Conservation (phyloP, 2,797 vertebrate species). For the Tadarida brasiliensis region DNA sequence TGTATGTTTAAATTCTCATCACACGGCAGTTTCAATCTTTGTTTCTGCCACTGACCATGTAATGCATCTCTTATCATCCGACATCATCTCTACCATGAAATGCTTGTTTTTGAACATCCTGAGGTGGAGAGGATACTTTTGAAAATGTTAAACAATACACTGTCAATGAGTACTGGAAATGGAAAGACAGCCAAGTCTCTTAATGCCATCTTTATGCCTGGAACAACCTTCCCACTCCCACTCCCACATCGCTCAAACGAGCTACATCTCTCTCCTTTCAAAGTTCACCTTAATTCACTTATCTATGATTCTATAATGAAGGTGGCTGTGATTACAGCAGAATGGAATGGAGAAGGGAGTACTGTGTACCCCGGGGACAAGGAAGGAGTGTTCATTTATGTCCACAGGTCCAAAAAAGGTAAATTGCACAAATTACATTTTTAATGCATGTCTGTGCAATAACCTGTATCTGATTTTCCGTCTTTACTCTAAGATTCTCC, state of each 20-base stretch:
- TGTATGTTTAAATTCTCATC: slow-evolving; percentile 72
- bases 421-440: not conserved
- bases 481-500: not conserved
- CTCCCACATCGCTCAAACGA: slow-evolving; percentile 67
- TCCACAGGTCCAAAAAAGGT: not conserved
- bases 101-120: slow-evolving; percentile 58
- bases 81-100: slow-evolving; percentile 59
- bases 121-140: slow-evolving; percentile 72
- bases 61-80: slow-evolving; percentile 37
- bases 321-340: slow-evolving; percentile 2
- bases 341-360: not conserved
- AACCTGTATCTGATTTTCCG: not conserved
- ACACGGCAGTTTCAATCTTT: slow-evolving; percentile 14
- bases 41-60: slow-evolving; percentile 47
- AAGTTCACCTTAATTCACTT: slow-evolving; percentile 82
- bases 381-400: not conserved
- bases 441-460: not conserved
- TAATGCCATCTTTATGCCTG: slow-evolving; percentile 68
- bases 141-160: slow-evolving; percentile 74
- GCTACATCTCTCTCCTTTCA: slow-evolving; percentile 53
- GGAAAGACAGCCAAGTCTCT: slow-evolving; percentile 69
- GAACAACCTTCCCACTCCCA: slow-evolving; percentile 76
- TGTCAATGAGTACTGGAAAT: slow-evolving; percentile 59
- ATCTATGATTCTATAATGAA: slow-evolving; percentile 63
- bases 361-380: not conserved